Conservation (phyloP, 1,140 invertebrate genomes). For the Papilio polyxenes region DNA sequence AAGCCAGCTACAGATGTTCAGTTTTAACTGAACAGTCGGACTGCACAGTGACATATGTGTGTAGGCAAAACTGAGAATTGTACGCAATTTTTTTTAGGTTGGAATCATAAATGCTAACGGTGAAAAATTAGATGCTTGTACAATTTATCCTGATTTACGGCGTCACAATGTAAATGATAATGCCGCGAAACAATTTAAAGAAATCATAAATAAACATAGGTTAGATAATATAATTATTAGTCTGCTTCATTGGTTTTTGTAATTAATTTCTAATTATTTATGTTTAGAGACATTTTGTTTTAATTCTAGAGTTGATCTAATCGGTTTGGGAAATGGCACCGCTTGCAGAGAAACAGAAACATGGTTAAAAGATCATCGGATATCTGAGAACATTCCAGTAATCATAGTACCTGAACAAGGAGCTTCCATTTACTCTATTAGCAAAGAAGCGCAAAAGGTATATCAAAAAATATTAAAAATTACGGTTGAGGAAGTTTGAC, state of each 20-base stretch:
- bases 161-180: slow-evolving; percentile 56
- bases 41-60: too few species aligned
- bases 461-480: background rate
- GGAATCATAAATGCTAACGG: slow-evolving; percentile 82
- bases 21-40: too few species aligned
- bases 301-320: slow-evolving; percentile 83
- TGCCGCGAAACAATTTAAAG: slow-evolving; percentile 64
- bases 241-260: background rate
- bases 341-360: slow-evolving; percentile 92
- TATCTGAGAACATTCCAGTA: slow-evolving; percentile 65
- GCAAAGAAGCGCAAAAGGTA: slow-evolving; percentile 87
- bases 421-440: slow-evolving; percentile 94
- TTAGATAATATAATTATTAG: slow-evolving; percentile 44
- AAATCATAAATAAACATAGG: slow-evolving; percentile 62
- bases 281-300: background rate
- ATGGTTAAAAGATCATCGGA: slow-evolving; percentile 81
- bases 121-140: slow-evolving; percentile 84
- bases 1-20: too few species aligned
- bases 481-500: too few species aligned
- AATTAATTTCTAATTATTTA: background rate
- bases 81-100: slow-evolving; percentile 52
- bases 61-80: too few species aligned
- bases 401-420: slow-evolving; percentile 94
- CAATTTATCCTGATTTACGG: slow-evolving; percentile 84
- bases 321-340: slow-evolving; percentile 94